Evolutionary conservation across 2,888 invertebrate species (phyloP), one percentile per base, ranked within the genome.

Genomic region (Eupithecia pulchellata): DNA sequence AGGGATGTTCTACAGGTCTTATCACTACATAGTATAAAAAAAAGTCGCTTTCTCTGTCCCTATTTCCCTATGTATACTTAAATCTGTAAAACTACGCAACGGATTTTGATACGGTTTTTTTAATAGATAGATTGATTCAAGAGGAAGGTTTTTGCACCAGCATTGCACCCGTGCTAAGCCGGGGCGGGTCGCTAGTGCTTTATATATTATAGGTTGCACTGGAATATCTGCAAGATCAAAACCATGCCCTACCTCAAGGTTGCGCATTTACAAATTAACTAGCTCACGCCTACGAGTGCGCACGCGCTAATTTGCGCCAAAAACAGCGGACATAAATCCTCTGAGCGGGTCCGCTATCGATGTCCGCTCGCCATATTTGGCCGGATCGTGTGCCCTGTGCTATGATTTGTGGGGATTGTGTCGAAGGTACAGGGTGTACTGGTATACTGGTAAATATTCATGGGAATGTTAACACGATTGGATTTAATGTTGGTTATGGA

Each of bases 281-380:
- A 81, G 82, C 82, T 88, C 88, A 90, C 92, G 91, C 91, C 91
- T 89, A 88, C 88, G 82, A 82, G 82, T 84, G 86, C 89, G 86
- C 91, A 84, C 85, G 86, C 84, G 88, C 89, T 93, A 93, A 93
- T 93, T 92, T 92, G 91, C 85, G 78, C 91, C 90, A 89, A 91
- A 93, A 89, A 88, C 85, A 89, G 87, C 79, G 79, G 84, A 84
- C 89, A 93, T 93, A 93, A 93, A 93, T 93, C 91, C 85, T 84
- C 82, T 77, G 86, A 88, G 88, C 89, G 82, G 85, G 84, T 85
- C 86, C 84, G 83, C 83, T 84, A 84, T 86, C 87, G 90, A 91
- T 87, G 85, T 87, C 84, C 82, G 71, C 72, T 73, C 77, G 67
- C 92, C 92, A 83, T 92, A 91, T 92, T 91, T 85, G 92, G 93